A percentile compares a stretch with the other conserved stretches of the same genome.
Conservation (phyloP, 2,888 invertebrate species). For the Synergus japonicus region DNA sequence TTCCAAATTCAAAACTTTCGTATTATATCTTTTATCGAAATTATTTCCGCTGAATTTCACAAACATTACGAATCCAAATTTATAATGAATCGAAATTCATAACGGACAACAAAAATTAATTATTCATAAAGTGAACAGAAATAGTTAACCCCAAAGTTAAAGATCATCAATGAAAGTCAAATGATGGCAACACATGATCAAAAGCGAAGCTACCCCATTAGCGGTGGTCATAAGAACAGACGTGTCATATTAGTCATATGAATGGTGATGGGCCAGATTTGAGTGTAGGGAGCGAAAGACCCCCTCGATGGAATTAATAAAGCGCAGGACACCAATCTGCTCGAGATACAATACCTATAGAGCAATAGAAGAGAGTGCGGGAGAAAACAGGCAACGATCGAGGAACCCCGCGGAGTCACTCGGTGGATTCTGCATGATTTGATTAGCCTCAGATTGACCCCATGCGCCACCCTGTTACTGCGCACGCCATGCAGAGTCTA, state of each 20-base stretch:
- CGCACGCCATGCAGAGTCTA: slow-evolving; percentile 65
- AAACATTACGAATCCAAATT: no score
- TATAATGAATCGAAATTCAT: background rate
- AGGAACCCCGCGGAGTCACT: slow-evolving; percentile 58
- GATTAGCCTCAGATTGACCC: slow-evolving; percentile 78
- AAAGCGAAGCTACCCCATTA: slow-evolving; percentile 60
- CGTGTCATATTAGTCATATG: slow-evolving; percentile 64
- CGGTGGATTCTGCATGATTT: slow-evolving; percentile 74
- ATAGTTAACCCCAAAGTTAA: background rate
- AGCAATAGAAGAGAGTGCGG: slow-evolving; percentile 47
- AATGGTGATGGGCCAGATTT: slow-evolving; percentile 65
- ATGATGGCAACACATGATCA: slow-evolving; percentile 38
- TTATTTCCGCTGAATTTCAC: background rate
- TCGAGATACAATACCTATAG: slow-evolving; percentile 58
- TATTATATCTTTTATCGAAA: background rate
- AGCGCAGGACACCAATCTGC: slow-evolving; percentile 73
- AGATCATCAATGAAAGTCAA: background rate
- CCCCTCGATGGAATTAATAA: slow-evolving; percentile 76
- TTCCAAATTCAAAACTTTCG: slow-evolving; percentile 2
- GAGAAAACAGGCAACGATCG: slow-evolving; percentile 53
- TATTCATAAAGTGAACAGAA: background rate
- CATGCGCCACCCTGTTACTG: slow-evolving; percentile 61
- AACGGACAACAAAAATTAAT: background rate
- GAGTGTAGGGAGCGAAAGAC: slow-evolving; percentile 58
- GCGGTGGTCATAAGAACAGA: slow-evolving; percentile 57